These are phyloP conservation scores for Rhagoletis pomonella DNA, from an alignment of 1,140 invertebrate species.

Conservation along the genomic window DNA sequence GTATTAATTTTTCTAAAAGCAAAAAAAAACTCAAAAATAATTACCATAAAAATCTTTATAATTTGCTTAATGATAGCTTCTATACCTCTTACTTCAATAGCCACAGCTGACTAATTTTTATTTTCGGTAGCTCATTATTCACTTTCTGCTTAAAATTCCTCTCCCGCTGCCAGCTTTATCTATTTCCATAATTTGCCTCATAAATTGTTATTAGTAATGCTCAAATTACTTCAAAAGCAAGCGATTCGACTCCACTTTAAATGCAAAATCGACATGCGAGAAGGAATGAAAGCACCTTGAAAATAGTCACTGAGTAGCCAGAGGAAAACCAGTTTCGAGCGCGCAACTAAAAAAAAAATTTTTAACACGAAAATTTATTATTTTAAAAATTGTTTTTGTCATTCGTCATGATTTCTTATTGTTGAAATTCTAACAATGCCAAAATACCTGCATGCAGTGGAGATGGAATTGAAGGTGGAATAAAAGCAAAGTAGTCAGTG, in stretches of 20 bases:
- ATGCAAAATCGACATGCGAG: not conserved
- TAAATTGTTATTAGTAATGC: slow-evolving; percentile 19
- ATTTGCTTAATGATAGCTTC: too few relatives aligned
- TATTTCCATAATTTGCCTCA: not conserved
- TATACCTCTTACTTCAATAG: not conserved
- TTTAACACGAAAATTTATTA: not conserved
- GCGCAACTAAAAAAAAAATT: not conserved
- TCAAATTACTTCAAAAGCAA: not conserved
- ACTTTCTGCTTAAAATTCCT: not conserved
- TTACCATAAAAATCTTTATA: too few relatives aligned
- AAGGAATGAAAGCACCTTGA: not conserved
- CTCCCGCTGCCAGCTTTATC: not conserved
- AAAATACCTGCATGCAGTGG: too few relatives aligned
- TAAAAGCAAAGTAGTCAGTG: not conserved
- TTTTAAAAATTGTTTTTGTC: slow-evolving; percentile 6
- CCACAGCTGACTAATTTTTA: slow-evolving; percentile 34
- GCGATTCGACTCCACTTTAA: not conserved
- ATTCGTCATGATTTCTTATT: slow-evolving; percentile 31
- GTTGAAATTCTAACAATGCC: slow-evolving; percentile 12
- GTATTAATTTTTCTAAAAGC: too few relatives aligned
- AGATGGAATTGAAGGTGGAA: slow-evolving; percentile 10
- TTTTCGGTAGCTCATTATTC: not conserved
- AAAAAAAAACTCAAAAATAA: too few relatives aligned
- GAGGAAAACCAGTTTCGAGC: slow-evolving; percentile 14
- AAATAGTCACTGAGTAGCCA: not conserved